Base-by-base conservation (phyloP, 2,888 invertebrate genomes). In the Mythimna pallens region DNA sequence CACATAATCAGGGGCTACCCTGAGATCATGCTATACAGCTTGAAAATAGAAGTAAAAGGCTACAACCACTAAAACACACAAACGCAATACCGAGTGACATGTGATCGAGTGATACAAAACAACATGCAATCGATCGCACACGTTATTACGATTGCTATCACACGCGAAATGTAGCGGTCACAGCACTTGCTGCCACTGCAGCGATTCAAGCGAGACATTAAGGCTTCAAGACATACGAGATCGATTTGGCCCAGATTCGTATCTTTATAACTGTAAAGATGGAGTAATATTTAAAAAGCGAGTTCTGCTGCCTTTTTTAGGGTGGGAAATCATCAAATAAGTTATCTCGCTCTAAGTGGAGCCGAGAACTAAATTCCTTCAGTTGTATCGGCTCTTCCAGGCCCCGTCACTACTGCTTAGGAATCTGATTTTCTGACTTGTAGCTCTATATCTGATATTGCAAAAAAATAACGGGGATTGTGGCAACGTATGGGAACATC, bases 231-330 rank as follows among this genome's bases (percentile, higher is more conserved):
- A 69, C 63, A 43, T 52, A 71, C 59, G 61, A 57, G 58, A 52
- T 66, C 59, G 73, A 83, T 79, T 79, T 73, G 40, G 73, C 50
- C 63, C 75, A 82, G 81, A 82, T 82, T 68, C 14, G 1, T 73
- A 82, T 82, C 82, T 66, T n/a, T 43, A 47, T 76, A 76, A 82
- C 68, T 76, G 76, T 79, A 47, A 59, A 70, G 25, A 50, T 22
- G n/a, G 40, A 57, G 10, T 50, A 47, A 72, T 71, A 40, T 52
- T 57, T 57, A n/a, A 57, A 50, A 14, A 70, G 36, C 30, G 30
- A 54, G 12, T 17, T 34, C 10, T 12, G n/a, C n/a, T 34, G 34
- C 12, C 2, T 47, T 17, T 47, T 47, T 47, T 0, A 8, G 7
- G 25, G 58, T 59, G 20, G 1, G 17, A 47, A 47, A 47, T 47